Evolutionary conservation across 1,140 invertebrate genomes (phyloP).

Genomic region (Drosophila quadrilineata): DNA sequence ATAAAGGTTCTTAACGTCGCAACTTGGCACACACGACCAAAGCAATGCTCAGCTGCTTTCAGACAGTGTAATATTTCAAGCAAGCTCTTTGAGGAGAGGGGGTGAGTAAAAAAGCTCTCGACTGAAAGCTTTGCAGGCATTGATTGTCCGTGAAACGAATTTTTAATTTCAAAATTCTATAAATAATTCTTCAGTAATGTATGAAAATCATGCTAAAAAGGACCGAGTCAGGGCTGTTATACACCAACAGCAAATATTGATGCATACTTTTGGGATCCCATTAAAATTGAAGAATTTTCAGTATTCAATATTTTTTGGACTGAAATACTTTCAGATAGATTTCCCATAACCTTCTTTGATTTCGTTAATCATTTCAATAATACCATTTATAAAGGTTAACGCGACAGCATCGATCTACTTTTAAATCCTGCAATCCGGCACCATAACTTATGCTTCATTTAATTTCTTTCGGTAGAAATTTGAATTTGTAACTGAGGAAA

Average conservation of each 20-base stretch:
- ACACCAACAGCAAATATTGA: too few species aligned
- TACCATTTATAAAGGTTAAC: too few species aligned
- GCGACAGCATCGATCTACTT: too few species aligned
- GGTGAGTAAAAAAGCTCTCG: conserved; percentile 6
- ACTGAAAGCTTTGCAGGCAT: conserved; percentile 1
- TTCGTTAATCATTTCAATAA: too few species aligned
- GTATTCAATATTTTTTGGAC: too few species aligned
- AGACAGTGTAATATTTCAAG: not conserved
- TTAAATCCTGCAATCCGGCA: too few species aligned
- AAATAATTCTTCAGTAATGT: not conserved
- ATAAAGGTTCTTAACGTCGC: not conserved
- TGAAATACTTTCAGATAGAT: too few species aligned
- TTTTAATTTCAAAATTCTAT: not conserved
- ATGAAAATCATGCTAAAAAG: not conserved
- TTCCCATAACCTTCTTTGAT: too few species aligned
- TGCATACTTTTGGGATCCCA: not conserved
- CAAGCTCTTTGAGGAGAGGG: conserved; percentile 18
- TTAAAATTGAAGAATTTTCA: not conserved
- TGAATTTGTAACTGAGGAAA: too few species aligned
- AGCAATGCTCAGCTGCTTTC: not conserved
- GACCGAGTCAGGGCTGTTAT: not conserved
- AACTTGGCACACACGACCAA: conserved; percentile 42
- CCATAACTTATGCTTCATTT: too few species aligned
- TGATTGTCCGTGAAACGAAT: not conserved
- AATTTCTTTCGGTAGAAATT: too few species aligned